Evolutionary conservation across 2,888 invertebrate genomes (phyloP).

Genomic region (Laspeyria flexula): DNA sequence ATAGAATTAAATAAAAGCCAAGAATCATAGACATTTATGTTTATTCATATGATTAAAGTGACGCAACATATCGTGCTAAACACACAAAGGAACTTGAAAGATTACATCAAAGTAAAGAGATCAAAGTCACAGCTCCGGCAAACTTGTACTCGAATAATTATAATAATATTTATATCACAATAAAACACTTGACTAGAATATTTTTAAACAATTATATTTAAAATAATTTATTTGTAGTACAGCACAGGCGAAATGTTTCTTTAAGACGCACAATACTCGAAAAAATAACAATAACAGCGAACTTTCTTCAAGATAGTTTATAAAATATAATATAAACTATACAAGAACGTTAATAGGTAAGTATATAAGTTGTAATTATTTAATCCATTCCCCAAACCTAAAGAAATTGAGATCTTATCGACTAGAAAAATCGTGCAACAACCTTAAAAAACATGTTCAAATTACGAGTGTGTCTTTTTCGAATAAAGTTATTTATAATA

Average conservation of each 20-base stretch:
- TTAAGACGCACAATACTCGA: not conserved
- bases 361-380: too few species aligned
- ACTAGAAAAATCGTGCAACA: too few species aligned
- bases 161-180: slow-evolving; percentile 54
- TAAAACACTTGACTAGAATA: slow-evolving; percentile 46
- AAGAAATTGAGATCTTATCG: too few species aligned
- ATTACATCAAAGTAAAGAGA: slow-evolving; percentile 33
- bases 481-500: too few species aligned
- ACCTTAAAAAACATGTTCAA: too few species aligned
- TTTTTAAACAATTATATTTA: slow-evolving; percentile 18
- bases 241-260: not conserved
- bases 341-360: too few species aligned
- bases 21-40: slow-evolving; percentile 19
- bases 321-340: too few species aligned
- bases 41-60: slow-evolving; percentile 56
- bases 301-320: too few species aligned
- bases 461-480: too few species aligned
- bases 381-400: too few species aligned
- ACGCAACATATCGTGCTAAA: slow-evolving; percentile 48
- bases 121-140: slow-evolving; percentile 45
- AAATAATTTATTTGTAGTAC: not conserved
- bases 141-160: slow-evolving; percentile 38
- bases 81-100: slow-evolving; percentile 45
- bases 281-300: too few species aligned
- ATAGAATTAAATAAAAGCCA: slow-evolving; percentile 2